Percentiles rank a stretch among this genome's conserved stretches.
Conservation (phyloP, 2,888 invertebrate species). For the Alcis repandata region DNA sequence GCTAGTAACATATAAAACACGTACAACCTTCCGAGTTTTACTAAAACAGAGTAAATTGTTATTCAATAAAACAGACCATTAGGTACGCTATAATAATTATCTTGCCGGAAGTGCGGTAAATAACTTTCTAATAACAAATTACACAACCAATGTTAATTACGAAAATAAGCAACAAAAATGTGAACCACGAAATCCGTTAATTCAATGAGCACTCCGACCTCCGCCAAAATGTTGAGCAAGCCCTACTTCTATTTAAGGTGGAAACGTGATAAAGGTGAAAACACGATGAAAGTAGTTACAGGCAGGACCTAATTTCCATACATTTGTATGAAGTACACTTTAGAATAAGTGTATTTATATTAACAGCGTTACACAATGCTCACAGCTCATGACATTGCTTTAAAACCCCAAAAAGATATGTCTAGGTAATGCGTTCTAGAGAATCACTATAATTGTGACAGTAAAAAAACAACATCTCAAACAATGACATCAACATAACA, state of each 20-base stretch:
- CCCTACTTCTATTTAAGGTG: conserved; percentile 41
- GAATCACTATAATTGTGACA: no score
- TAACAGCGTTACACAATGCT: no score
- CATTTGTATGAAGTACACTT: no score
- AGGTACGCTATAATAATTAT: not conserved
- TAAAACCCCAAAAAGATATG: no score
- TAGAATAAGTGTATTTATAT: no score
- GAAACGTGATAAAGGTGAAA: no score
- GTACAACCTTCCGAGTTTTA: not conserved
- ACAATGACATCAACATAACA: no score
- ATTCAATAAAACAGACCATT: not conserved
- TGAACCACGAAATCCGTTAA: conserved; percentile 51
- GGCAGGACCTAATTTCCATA: no score
- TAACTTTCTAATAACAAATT: conserved; percentile 57
- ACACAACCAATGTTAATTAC: conserved; percentile 46
- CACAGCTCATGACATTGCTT: no score
- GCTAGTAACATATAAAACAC: not conserved
- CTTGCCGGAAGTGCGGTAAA: conserved; percentile 25
- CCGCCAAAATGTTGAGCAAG: conserved; percentile 58
- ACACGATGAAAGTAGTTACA: no score
- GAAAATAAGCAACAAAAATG: conserved; percentile 44
- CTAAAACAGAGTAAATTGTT: not conserved
- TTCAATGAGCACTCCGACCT: conserved; percentile 47
- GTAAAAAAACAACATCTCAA: no score
- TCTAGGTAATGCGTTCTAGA: no score